These are phyloP conservation scores for Bombyx mori DNA, from an alignment of 1,140 invertebrate species.

Conservation along the genomic window DNA sequence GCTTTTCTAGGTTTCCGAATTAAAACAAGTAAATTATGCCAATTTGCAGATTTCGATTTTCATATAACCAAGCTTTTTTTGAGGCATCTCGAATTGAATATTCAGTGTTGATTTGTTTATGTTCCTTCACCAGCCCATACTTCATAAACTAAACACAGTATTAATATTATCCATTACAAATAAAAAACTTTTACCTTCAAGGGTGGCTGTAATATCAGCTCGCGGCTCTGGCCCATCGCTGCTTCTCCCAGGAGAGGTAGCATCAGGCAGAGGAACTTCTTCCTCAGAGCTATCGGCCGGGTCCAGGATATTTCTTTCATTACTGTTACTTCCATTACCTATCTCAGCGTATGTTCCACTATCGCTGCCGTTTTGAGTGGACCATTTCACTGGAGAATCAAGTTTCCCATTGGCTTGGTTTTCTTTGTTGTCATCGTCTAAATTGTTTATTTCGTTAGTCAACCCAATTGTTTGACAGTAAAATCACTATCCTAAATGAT, in stretches of 20 bases:
- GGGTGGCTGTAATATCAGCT: constrained; percentile 54
- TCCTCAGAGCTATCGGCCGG: constrained; percentile 63
- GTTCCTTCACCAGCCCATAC: no score
- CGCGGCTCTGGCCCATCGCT: constrained; percentile 60
- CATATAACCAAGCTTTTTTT: no score
- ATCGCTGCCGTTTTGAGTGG: constrained; percentile 57
- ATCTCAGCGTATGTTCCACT: constrained; percentile 63
- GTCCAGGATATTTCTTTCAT: constrained; percentile 52
- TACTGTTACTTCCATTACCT: constrained; percentile 46
- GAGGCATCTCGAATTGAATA: no score
- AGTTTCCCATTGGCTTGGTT: constrained; percentile 62
- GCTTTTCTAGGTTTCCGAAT: no score
- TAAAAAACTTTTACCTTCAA: constrained; percentile 28
- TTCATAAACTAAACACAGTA: no score
- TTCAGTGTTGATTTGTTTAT: no score
- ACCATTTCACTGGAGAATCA: constrained; percentile 59
- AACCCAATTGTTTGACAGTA: no score
- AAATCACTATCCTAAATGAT: no score
- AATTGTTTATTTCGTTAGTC: no score
- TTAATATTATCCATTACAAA: no score
- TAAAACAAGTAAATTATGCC: no score
- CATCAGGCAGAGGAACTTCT: constrained; percentile 55
- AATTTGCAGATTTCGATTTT: no score
- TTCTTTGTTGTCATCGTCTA: constrained; percentile 65
- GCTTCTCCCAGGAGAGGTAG: constrained; percentile 56